Base-by-base conservation (phyloP, 2,113 vertebrate species). In the Prinia subflava region DNA sequence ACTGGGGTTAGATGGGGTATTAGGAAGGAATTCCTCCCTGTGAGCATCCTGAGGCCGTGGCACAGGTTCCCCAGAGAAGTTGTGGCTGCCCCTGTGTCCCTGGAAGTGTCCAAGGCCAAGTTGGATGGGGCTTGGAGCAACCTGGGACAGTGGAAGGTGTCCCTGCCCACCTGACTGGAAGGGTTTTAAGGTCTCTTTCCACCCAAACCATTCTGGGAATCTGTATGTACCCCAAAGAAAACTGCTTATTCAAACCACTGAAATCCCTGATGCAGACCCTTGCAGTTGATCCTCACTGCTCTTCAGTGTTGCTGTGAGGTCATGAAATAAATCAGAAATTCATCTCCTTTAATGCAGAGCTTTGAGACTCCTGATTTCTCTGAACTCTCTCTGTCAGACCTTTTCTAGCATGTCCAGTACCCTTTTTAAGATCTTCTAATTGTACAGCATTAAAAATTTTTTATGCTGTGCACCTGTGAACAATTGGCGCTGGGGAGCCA, bases 1-100 rank as follows among this genome's bases (percentile, higher is more conserved):
- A 31, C 9, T 27, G 2, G 24, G 53, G 4, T 3, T 5, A 11
- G 11, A 0, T 15, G 62, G 70, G 30, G 25, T 1, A 5, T 3
- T 5, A 55, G 87, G 78, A 22, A 53, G 46, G 11, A 47, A 27
- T 46, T 41, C 3, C 4, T 47, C 9, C 7, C 47, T 33, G 31
- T 0, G 46, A 39, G 33, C 5, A 5, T 8, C 22, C 11, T 2
- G 1, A 50, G 50, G 37, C 14, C 21, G 17, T 57, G 75, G 57
- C 31, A 28, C 22, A 42, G 31, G 10, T 2, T 44, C 17, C 18
- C 18, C 35, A 41, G 25, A 71, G 31, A 0, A 46, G 24, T 52
- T 74, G 69, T n/a, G 77, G 17, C 37, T 81, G 33, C 18, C 15
- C 33, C 23, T 37, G 41, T 33, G 30, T 67, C 19, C 44, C 60